Evolutionary conservation across 2,888 invertebrate genomes (phyloP).

Genomic region (Byasa hedistus): DNA sequence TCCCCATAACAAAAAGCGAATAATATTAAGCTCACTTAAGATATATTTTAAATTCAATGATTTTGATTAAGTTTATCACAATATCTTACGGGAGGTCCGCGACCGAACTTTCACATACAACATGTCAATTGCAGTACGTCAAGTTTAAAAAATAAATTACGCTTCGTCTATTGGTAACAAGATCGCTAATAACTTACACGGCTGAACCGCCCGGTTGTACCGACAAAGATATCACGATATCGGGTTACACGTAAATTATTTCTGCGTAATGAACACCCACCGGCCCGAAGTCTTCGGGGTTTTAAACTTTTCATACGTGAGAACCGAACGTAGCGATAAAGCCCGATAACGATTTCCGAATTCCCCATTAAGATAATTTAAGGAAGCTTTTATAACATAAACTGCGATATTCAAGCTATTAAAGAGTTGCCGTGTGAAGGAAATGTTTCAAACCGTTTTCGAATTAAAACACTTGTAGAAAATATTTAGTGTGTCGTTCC

Average conservation of each 20-base stretch:
- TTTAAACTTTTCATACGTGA: constrained; percentile 70
- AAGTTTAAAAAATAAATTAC: constrained; percentile 23
- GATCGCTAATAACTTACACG: constrained; percentile 22
- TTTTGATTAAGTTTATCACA: neutral
- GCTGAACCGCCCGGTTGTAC: constrained; percentile 1
- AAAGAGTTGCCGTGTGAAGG: constrained; percentile 27
- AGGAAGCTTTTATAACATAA: constrained; percentile 40
- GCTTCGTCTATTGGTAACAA: constrained; percentile 24
- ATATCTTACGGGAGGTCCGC: constrained; percentile 23
- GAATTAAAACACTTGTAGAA: constrained; percentile 22
- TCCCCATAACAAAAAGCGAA: no score
- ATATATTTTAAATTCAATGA: neutral
- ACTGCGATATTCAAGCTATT: constrained; percentile 32
- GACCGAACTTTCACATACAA: neutral
- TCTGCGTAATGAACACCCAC: constrained; percentile 54
- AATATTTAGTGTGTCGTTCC: constrained; percentile 16
- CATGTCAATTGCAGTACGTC: constrained; percentile 24
- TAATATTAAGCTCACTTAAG: no score
- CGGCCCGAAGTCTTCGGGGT: constrained; percentile 62
- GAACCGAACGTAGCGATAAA: constrained; percentile 54
- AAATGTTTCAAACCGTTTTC: constrained; percentile 26
- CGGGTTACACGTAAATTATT: constrained; percentile 55
- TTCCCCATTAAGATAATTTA: constrained; percentile 45
- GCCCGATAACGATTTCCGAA: constrained; percentile 43
- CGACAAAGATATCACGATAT: constrained; percentile 36